These are phyloP conservation scores for Gorsachius goisagi DNA, from an alignment of 2,113 vertebrate species.

Conservation along the genomic window DNA sequence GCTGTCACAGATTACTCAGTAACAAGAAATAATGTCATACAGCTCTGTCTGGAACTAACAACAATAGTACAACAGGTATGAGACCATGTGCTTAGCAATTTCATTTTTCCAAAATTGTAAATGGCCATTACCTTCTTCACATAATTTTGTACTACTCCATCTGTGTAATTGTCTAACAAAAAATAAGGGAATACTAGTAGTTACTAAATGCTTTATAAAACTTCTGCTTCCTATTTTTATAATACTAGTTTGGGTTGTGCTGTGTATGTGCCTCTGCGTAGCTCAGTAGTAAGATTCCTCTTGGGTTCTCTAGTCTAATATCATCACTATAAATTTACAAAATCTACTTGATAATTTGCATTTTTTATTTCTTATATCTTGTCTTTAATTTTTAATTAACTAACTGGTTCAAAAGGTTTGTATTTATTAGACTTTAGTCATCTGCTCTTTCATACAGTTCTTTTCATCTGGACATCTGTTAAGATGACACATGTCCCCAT, in stretches of 20 bases:
- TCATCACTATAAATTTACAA: background rate
- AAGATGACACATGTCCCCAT: background rate
- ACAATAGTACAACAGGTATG: constrained; percentile 96
- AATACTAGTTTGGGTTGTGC: background rate
- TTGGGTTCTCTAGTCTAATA: background rate
- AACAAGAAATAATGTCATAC: constrained; percentile 98
- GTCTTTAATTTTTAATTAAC: background rate
- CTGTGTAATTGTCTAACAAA: background rate
- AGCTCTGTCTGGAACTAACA: constrained; percentile 97
- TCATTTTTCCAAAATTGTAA: background rate
- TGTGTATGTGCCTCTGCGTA: background rate
- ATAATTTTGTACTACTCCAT: background rate
- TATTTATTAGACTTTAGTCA: background rate
- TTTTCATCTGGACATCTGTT: background rate
- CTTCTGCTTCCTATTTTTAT: background rate
- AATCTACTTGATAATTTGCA: background rate
- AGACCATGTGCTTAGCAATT: constrained; percentile 11
- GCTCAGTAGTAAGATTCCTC: background rate
- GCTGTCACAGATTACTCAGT: constrained; percentile 97
- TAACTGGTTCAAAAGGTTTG: background rate
- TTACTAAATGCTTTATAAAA: background rate
- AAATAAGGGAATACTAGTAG: background rate
- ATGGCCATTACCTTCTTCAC: background rate
- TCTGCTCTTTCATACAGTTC: background rate
- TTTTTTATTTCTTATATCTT: background rate